These are phyloP conservation scores for Achatina immaculata DNA, from an alignment of 1,140 invertebrate genomes.

Conservation along the genomic window DNA sequence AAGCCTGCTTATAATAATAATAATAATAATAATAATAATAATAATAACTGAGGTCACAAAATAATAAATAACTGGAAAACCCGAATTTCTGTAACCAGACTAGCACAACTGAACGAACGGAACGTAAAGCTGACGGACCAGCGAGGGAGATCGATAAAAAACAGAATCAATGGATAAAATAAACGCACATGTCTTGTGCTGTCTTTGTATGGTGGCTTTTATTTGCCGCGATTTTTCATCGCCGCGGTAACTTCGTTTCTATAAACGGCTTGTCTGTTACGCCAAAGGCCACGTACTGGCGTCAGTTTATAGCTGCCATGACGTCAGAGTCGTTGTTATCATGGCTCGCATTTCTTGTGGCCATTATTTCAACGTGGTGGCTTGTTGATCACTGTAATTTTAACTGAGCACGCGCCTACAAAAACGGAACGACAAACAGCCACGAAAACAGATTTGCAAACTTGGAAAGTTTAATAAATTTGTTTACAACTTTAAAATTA, in stretches of 20 bases:
- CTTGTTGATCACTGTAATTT: background rate
- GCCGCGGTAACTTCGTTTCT: background rate
- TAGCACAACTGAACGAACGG: conserved; percentile 2
- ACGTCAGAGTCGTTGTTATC: background rate
- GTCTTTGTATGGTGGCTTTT: background rate
- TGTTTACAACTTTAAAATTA: too few relatives aligned
- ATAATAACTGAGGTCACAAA: too few relatives aligned
- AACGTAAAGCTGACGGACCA: background rate
- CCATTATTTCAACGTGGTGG: background rate
- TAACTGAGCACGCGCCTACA: background rate
- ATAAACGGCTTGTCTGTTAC: background rate
- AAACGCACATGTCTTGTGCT: background rate
- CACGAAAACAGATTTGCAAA: too few relatives aligned
- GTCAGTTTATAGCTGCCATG: background rate
- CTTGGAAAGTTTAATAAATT: too few relatives aligned
- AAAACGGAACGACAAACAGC: too few relatives aligned
- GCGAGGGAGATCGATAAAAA: background rate
- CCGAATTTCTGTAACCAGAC: background rate
- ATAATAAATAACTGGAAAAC: too few relatives aligned
- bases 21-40: too few relatives aligned
- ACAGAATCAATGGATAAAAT: background rate
- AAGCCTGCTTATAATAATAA: too few relatives aligned
- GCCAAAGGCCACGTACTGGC: background rate
- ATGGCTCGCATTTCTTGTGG: background rate
- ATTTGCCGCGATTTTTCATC: background rate